phyloP scores from a whole-genome alignment of 1,140 invertebrate genomes.

The Medauroidea extradentata region DNA sequence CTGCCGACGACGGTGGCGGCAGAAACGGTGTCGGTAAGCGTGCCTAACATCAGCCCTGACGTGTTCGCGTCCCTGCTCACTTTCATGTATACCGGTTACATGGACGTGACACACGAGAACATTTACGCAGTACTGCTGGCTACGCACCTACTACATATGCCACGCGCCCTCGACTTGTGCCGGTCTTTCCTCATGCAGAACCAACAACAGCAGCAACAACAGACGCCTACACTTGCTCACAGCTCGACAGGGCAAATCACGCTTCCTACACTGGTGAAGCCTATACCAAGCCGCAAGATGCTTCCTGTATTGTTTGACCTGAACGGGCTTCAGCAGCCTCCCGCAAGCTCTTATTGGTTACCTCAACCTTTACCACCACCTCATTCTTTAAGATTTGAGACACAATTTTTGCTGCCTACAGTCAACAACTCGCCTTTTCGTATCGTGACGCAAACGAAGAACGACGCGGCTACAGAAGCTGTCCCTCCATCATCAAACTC shows the following conservation, averaged over 20 bases:
- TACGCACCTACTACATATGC: conserved; percentile 71
- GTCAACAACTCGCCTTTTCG: too few species aligned
- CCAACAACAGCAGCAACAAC: conserved; percentile 17
- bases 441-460: too few species aligned
- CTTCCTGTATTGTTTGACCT: conserved; percentile 4
- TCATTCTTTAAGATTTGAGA: too few species aligned
- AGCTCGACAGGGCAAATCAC: not conserved
- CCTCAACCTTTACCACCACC: too few species aligned
- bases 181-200: conserved; percentile 43
- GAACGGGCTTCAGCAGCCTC: not conserved
- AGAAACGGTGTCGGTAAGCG: conserved; percentile 37
- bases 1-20: conserved; percentile 23
- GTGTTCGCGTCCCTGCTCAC: conserved; percentile 67
- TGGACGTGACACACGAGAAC: conserved; percentile 64
- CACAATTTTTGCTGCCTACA: too few species aligned
- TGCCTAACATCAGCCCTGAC: conserved; percentile 56
- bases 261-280: conserved; percentile 39
- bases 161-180: conserved; percentile 64
- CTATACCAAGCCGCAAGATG: conserved; percentile 43
- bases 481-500: too few species aligned
- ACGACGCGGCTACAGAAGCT: too few species aligned
- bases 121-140: conserved; percentile 69
- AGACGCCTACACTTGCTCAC: not conserved
- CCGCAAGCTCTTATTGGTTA: conserved; percentile 3
- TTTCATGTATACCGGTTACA: conserved; percentile 71